Percentiles rank a stretch among this genome's conserved stretches.
These are phyloP conservation scores for Caradrina kadenii DNA, from an alignment of 2,888 invertebrate species.

Conservation along the genomic window DNA sequence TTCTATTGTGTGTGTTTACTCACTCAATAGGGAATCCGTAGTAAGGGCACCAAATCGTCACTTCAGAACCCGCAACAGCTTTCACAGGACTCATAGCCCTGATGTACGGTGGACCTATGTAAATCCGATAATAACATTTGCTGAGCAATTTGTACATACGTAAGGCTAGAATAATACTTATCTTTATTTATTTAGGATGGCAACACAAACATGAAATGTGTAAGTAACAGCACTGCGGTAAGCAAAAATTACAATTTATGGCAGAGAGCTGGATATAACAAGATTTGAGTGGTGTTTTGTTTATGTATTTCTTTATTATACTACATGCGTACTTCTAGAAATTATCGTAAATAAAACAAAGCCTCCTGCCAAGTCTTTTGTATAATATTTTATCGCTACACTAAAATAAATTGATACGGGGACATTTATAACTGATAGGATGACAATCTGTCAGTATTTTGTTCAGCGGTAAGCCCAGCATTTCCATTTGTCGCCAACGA, in stretches of 20 bases:
- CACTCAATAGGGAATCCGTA: slow-evolving; percentile 95
- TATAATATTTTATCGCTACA: slow-evolving; percentile 28
- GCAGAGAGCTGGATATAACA: slow-evolving; percentile 42
- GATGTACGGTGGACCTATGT: slow-evolving; percentile 93
- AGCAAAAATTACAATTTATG: slow-evolving; percentile 57
- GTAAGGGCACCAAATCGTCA: slow-evolving; percentile 95
- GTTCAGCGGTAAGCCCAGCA: slow-evolving; percentile 16
- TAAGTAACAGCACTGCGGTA: slow-evolving; percentile 38
- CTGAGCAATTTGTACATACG: slow-evolving; percentile 45
- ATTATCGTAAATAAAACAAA: slow-evolving; percentile 39
- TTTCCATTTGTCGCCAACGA: slow-evolving; percentile 20
- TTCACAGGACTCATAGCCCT: slow-evolving; percentile 93
- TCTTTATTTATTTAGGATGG: slow-evolving; percentile 67
- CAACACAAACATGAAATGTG: slow-evolving; percentile 56
- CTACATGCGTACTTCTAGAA: slow-evolving; percentile 19
- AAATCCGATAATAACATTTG: slow-evolving; percentile 64
- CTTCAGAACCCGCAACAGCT: slow-evolving; percentile 94
- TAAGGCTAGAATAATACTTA: slow-evolving; percentile 60
- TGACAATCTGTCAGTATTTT: slow-evolving; percentile 50
- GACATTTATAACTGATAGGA: slow-evolving; percentile 39
- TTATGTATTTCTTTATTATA: slow-evolving; percentile 41
- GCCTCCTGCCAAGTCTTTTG: slow-evolving; percentile 11
- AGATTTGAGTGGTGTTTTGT: slow-evolving; percentile 44
- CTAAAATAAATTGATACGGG: slow-evolving; percentile 51
- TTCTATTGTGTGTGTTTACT: slow-evolving; percentile 58